A percentile compares a stretch with the other conserved stretches of the same genome.
phyloP scores from a whole-genome alignment of 2,113 vertebrate genomes.

The Dendrocopos noguchii region DNA sequence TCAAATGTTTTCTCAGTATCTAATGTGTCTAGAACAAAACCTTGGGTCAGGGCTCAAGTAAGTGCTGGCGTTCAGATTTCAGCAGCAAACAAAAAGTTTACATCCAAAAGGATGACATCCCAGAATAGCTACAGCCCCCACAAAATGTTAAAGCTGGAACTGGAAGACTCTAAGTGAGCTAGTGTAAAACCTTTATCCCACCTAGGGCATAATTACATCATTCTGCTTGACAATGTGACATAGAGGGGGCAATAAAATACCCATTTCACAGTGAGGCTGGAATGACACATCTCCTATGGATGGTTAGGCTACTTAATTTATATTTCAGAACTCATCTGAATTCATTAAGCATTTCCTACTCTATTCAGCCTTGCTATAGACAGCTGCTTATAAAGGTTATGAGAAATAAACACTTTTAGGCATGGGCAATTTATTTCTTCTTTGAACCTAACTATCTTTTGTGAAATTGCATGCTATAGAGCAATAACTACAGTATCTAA shows the following conservation, averaged over 20 bases:
- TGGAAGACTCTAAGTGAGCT: neutral
- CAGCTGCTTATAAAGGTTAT: slow-evolving; percentile 43
- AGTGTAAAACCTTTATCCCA: neutral
- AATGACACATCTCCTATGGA: slow-evolving; percentile 41
- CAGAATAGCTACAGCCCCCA: neutral
- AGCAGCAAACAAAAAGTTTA: neutral
- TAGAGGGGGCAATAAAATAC: slow-evolving; percentile 54
- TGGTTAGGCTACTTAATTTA: slow-evolving; percentile 65
- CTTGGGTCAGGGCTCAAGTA: neutral
- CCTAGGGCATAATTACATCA: slow-evolving; percentile 25
- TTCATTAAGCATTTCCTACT: slow-evolving; percentile 46
- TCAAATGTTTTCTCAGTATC: neutral
- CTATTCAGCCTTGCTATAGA: slow-evolving; percentile 18
- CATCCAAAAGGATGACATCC: neutral
- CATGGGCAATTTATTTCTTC: slow-evolving; percentile 13
- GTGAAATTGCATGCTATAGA: neutral
- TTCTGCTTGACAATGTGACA: slow-evolving; percentile 34
- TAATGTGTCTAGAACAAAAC: accelerated
- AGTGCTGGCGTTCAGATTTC: neutral
- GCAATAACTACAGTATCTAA: neutral
- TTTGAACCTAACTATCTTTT: neutral
- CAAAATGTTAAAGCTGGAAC: neutral
- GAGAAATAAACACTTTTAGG: slow-evolving; percentile 45
- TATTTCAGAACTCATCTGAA: slow-evolving; percentile 54
- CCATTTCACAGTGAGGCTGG: slow-evolving; percentile 21